Base-by-base conservation (phyloP, 2,797 vertebrate species). In the Pseudopleuronectes americanus region DNA sequence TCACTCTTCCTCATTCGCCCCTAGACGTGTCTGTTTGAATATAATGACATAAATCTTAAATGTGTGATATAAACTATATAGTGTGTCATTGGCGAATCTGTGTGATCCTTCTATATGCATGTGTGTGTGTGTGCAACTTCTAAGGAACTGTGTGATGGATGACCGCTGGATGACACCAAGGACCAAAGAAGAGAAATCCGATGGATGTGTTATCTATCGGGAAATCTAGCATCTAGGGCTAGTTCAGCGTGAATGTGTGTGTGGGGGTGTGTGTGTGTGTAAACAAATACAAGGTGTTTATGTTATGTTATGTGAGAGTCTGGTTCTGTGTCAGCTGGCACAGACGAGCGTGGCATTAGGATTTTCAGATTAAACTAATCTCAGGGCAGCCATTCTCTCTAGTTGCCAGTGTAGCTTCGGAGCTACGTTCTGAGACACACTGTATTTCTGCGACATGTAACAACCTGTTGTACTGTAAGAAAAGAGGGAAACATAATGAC, bases 361-460 rank as follows among this genome's bases (percentile, higher is more conserved):
- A 86, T 89, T 90, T 88, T 88, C 74, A 83, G 84, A 87, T 90
- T 89, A 77, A 84, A 81, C 83, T 83, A 79, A 87, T 86, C 81
- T 88, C 75, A 65, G 78, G 61, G 79, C 67, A 69, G 63, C 52
- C 59, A 74, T 78, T 89, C 67, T 81, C 70, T 77, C 19, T 49
- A 38, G 60, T 60, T 83, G 72, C 76, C 68, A 79, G 59, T 12
- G 66, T 43, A 16, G 43, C 72, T 70, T 43, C 49, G 17, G n/a
- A 61, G 61, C 51, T 63, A 52, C 71, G 48, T 62, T 23, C 64
- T 67, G 64, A 52, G 47, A 78, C 33, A 13, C 36, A 5, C 63
- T 62, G 67, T 52, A 59, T 54, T 74, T 67, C 2, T 58, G 49
- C 12, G 38, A 23, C 22, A 76, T 49, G 65, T 17, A 43, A 61